Base-by-base conservation (phyloP, 1,140 invertebrate species). In the Dinoponera quadriceps region DNA sequence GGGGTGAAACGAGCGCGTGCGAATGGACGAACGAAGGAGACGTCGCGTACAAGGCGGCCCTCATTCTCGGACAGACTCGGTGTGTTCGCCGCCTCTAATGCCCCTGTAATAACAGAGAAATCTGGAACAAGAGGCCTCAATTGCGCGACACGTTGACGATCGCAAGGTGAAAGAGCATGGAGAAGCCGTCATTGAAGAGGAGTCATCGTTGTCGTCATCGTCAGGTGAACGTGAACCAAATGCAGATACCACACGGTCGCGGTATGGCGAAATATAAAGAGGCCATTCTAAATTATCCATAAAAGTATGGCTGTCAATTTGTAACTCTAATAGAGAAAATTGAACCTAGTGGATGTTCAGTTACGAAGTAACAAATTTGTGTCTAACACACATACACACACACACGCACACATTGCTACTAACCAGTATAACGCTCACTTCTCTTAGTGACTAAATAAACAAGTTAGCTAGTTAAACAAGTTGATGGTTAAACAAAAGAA, bases 131-230 rank as follows among this genome's bases (percentile, higher is more conserved):
- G 59, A 75, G 14, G 18, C 33, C 66, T 77, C 29, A 75, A 55
- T 57, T n/a, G 27, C 25, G 33, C 18, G 9, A 57, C 25, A 55
- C 74, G 63, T 44, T 68, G 54, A 38, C 48, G 27, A 44, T 69
- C 25, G 33, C 65, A 14, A 66, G 13, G n/a, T 9, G 49, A 66
- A 80, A 62, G 25, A 38, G 11, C 29, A 48, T 48, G 59, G 66
- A 72, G 29, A 55, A 85, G 54, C 51, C 48, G 48, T n/a, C 44
- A 65, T 85, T 71, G 55, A 71, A 73, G 59, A n/a, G n/a, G n/a
- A n/a, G 82, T 62, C 55, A 54, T 80, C 74, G 65, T 25, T 62
- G 74, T 22, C 55, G 55, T 20, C 25, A 69, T 68, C 82, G 63
- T 44, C 7, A 9, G 38, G 38, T 9, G 38, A 1, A 4, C 38